phyloP scores from a whole-genome alignment of 2,113 vertebrate species.

The Trichechus manatus region DNA sequence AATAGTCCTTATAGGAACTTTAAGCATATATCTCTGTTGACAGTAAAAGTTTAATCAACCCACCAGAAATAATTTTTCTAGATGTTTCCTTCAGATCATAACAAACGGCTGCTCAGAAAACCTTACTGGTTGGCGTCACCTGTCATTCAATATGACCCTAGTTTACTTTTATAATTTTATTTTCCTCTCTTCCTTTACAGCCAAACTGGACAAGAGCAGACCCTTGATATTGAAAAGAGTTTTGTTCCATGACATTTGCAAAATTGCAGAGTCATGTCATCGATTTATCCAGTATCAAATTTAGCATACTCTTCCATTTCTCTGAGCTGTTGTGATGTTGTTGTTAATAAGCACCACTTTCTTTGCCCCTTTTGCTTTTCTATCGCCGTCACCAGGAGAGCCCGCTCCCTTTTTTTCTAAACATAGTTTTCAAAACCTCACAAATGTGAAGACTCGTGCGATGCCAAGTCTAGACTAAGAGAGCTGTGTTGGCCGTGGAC shows the following conservation, averaged over 20 bases:
- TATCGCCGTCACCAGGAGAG: neutral
- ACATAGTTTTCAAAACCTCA: neutral
- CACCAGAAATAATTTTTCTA: neutral
- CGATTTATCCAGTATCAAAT: neutral
- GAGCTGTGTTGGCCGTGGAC: neutral
- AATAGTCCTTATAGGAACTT: neutral
- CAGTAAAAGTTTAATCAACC: constrained; percentile 18
- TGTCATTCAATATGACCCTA: neutral
- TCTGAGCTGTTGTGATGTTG: neutral
- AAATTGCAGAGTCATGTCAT: constrained; percentile 36
- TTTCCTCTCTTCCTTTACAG: neutral
- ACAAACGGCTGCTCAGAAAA: constrained; percentile 37
- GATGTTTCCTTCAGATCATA: neutral
- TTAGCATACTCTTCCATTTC: neutral
- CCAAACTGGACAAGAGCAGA: neutral
- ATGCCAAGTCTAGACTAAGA: neutral
- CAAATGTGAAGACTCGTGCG: neutral
- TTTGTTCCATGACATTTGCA: neutral
- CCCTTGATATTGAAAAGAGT: neutral
- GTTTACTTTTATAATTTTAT: neutral
- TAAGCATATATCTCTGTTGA: neutral
- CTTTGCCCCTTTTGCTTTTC: neutral
- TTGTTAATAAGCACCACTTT: neutral
- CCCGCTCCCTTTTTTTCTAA: neutral
- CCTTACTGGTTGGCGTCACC: neutral